Base-by-base conservation (phyloP, 2,113 vertebrate genomes). In the Axis porcinus region DNA sequence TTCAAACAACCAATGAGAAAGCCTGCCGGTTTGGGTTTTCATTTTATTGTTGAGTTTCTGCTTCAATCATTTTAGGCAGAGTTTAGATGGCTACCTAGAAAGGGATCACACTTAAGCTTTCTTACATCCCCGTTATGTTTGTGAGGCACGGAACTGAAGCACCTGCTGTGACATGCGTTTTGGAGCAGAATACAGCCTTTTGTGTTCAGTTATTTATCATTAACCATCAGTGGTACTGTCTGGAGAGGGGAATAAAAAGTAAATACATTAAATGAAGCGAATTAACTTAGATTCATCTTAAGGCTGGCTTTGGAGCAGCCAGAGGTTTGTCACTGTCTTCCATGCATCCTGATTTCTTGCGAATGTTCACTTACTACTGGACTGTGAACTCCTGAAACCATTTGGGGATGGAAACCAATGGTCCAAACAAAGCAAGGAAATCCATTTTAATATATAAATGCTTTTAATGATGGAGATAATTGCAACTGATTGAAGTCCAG, bases 341-440 rank as follows among this genome's bases (percentile, higher is more conserved):
- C 1, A 1, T 13, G 1, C 4, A 6, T 40, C 52, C 8, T 81
- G 4, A 1, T 27, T 3, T 55, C 50, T n/a, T 54, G 58, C 3
- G 78, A 74, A 9, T 52, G 33, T 28, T 81, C 45, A 9, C 23
- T 47, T 83, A 25, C 64, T 74, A n/a, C 62, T 81, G 57, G 83
- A 92, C 47, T 86, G 36, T 3, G 87, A 97, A 94, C n/a, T 52
- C 55, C 25, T 54, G 27, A 83, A 8, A 36, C 55, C 14, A 58
- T 78, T 82, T 64, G 7, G 33, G 4, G 30, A 83, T 94, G 16
- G 92, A 98, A 54, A 93, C 27, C 57, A 3, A 62, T 57, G 33
- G 8, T 17, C 74, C 67, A 74, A 40, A 81, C 33, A 36, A 97
- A 87, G 3, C 47, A 97, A 96, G 86, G 64, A 81, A 60, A 40